Conservation (phyloP, 2,113 vertebrate genomes). For the Brachyhypopomus occidentalis region DNA sequence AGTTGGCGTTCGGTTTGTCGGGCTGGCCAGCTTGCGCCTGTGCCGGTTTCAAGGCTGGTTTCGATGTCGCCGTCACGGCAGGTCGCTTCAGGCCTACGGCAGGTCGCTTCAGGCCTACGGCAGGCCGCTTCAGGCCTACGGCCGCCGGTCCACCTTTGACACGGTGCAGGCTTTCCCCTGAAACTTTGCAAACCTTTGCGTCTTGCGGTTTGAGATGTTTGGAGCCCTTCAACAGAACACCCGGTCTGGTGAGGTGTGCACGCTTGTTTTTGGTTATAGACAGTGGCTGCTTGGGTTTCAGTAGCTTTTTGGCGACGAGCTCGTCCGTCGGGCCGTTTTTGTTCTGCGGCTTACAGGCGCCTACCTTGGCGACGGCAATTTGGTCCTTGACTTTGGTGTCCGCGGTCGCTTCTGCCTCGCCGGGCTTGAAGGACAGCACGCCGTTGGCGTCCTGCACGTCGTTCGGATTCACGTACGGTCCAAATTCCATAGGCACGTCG, state of each 20-base stretch:
- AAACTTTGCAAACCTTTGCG: constrained; percentile 35
- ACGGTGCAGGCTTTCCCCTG: constrained; percentile 61
- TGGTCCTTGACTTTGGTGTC: constrained; percentile 60
- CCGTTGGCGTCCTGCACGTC: constrained; percentile 74
- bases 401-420: constrained; percentile 35
- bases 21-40: constrained; percentile 74
- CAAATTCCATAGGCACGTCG: constrained; percentile 62
- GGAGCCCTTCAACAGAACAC: constrained; percentile 66
- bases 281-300: constrained; percentile 63
- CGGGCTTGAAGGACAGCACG: constrained; percentile 37
- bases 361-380: constrained; percentile 49
- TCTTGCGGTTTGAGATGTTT: constrained; percentile 49
- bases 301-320: constrained; percentile 51
- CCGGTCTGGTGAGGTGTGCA: constrained; percentile 55
- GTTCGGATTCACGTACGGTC: constrained; percentile 73
- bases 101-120: too few species aligned
- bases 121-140: too few species aligned
- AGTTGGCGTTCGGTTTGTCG: constrained; percentile 58
- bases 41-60: constrained; percentile 80
- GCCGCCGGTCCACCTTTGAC: constrained; percentile 66
- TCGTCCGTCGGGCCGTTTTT: constrained; percentile 56
- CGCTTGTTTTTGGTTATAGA: constrained; percentile 62
- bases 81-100: constrained; percentile 78
- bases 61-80: constrained; percentile 66
- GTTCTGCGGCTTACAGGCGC: constrained; percentile 39